These are phyloP conservation scores for Alentia gelatinosa DNA, from an alignment of 2,888 invertebrate genomes.

Conservation along the genomic window DNA sequence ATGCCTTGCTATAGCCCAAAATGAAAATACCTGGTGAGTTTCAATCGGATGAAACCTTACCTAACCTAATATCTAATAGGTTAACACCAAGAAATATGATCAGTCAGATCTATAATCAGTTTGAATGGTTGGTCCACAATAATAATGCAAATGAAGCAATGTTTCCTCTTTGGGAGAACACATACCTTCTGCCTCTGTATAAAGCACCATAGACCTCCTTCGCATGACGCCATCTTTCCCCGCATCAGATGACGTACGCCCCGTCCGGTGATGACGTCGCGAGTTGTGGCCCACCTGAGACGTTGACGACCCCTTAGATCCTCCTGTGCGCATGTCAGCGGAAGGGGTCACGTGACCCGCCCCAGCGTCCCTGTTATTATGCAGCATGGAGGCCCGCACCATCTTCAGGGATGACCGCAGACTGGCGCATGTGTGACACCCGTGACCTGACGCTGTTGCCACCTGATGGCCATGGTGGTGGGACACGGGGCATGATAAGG, in stretches of 20 bases:
- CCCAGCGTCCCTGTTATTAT: neutral
- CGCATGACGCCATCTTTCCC: neutral
- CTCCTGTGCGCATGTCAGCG: neutral
- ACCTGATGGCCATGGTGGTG: neutral
- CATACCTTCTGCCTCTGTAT: constrained; percentile 33
- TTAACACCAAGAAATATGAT: too few relatives aligned
- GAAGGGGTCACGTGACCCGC: neutral
- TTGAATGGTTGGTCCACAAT: too few relatives aligned
- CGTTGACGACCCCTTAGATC: neutral
- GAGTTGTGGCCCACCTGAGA: neutral
- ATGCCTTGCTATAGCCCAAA: too few relatives aligned
- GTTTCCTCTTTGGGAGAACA: neutral
- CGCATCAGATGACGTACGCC: neutral
- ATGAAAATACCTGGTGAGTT: too few relatives aligned
- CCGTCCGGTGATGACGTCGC: neutral
- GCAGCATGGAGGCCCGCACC: neutral
- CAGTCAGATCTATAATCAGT: too few relatives aligned
- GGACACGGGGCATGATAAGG: too few relatives aligned
- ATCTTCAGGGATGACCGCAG: neutral
- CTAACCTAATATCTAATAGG: too few relatives aligned
- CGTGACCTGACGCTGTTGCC: neutral
- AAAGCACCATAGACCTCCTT: constrained; percentile 38
- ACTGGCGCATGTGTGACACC: constrained; percentile 7
- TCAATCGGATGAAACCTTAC: too few relatives aligned
- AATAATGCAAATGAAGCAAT: neutral